Base-by-base conservation (phyloP, 1,140 invertebrate species). In the Wasmannia auropunctata region DNA sequence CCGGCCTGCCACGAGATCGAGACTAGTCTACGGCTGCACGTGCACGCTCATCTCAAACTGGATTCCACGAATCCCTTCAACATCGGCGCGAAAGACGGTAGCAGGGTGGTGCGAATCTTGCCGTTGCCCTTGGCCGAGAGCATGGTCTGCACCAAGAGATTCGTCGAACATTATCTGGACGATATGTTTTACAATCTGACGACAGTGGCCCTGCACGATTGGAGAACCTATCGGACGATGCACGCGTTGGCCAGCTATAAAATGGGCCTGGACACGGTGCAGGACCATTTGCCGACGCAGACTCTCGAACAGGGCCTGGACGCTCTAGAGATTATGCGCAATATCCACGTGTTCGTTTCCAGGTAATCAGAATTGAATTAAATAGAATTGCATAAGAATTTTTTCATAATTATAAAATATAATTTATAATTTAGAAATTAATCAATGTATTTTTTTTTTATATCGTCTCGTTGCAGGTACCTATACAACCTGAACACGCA, bases 201-300 rank as follows among this genome's bases (percentile, higher is more conserved):
- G 0, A 99, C 99, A 1, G 98, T 99, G 43, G 98, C 99, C 22
- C 95, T 99, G 22, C 99, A 99, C 91, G 98, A 99, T 95, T 99
- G 99, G 98, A 98, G 98, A 94, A 99, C 98, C 0, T 99, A 99
- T 93, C 97, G 98, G 49, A 98, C 99, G 94, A 99, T 99, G 99
- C 96, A 98, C 87, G 97, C 98, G 92, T 96, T 99, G 92, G 99
- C 99, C 1, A 96, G 97, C 90, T 97, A 98, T 69, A 98, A 99
- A 93, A 98, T 98, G 91, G 96, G 97, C 49, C 93, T 99, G 43
- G 95, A 96, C 25, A 97, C 98, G 0, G 96, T 98, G 3, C 98
- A 99, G 92, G 98, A 99, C 93, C 97, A 99, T 94, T 95, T 99
- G 54, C 99, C 99, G 10, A 99, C 98, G 91, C 98, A 99, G 95